Evolutionary conservation across 2,113 vertebrate species (phyloP), one percentile per base, ranked within the genome.

Genomic region (Ptyas mucosa): DNA sequence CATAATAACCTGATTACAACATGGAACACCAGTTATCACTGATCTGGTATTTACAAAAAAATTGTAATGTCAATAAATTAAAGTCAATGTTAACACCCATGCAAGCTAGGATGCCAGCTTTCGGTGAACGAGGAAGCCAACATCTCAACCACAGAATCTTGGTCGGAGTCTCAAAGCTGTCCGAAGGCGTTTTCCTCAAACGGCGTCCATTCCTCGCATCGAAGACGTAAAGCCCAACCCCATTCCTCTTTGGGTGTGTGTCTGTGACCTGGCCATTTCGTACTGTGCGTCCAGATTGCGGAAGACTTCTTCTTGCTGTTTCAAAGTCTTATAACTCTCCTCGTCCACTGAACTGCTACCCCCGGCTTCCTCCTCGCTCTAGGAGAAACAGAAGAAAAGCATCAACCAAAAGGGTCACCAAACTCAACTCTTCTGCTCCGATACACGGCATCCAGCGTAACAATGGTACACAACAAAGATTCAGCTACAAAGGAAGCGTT

Each of bases 251-350:
- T 99, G 99, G 0, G 99, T 99, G 97, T 99, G 99, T 3, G 99
- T 99, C 95, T 99, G 99, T 93, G 99, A 99, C 91, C 99, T 98
- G 26, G 99, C 99, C 99, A 99, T 99, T 96, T 99, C 99, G 6
- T 99, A 99, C 96, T 99, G 99, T 93, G 99, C 99, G 92, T 99
- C 99, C 57, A 99, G 97, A 95, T 99, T 99, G 91, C 99, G 96
- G 94, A 99, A 99, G 96, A 99, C 99, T 96, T 99, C 99, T 95
- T 99, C 99, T 94, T 99, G 99, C 95, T 99, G 99, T 95, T 99
- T 99, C 95, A 99, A 97, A 0, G 99, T 99, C 97, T 98, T 99
- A 52, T 99, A 97, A 94, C 98, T 99, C 94, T 99, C 99, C 49
- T 99, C 98, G 12, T 99, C 98, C n/a, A 98, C 96, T 1, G 98